Conservation (phyloP, 2,888 invertebrate genomes). For the Schizotus pectinicornis region DNA sequence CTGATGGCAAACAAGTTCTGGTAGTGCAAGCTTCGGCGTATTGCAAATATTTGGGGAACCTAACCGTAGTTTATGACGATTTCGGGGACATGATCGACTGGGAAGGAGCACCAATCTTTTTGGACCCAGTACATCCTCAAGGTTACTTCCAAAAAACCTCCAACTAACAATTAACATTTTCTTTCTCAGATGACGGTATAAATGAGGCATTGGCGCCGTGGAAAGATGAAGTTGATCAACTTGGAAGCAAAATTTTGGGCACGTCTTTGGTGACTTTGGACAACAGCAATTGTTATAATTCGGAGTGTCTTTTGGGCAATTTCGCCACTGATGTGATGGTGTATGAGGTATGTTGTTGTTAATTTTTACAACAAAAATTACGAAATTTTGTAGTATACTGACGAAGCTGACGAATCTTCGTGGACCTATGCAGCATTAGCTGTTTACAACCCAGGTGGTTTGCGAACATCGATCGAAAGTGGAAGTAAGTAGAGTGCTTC, state of each 20-base stretch:
- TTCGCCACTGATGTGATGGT: slow-evolving; percentile 75
- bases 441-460: slow-evolving; percentile 70
- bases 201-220: slow-evolving; percentile 34
- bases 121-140: slow-evolving; percentile 60
- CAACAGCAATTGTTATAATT: slow-evolving; percentile 62
- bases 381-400: slow-evolving; percentile 56
- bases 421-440: slow-evolving; percentile 75
- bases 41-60: slow-evolving; percentile 77
- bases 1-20: slow-evolving; percentile 64
- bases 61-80: slow-evolving; percentile 73
- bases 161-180: background rate
- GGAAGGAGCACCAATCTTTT: slow-evolving; percentile 72
- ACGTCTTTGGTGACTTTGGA: slow-evolving; percentile 55
- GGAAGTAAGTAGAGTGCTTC: slow-evolving; percentile 60
- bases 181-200: slow-evolving; percentile 34
- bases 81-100: slow-evolving; percentile 69
- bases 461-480: slow-evolving; percentile 69
- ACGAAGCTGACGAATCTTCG: slow-evolving; percentile 57
- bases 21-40: slow-evolving; percentile 76
- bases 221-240: slow-evolving; percentile 34
- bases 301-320: slow-evolving; percentile 77
- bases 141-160: slow-evolving; percentile 19
- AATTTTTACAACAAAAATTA: background rate
- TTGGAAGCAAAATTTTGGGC: slow-evolving; percentile 37
- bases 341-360: slow-evolving; percentile 62